phyloP scores from a whole-genome alignment of 2,797 vertebrate species.

The Hipposideros larvatus region DNA sequence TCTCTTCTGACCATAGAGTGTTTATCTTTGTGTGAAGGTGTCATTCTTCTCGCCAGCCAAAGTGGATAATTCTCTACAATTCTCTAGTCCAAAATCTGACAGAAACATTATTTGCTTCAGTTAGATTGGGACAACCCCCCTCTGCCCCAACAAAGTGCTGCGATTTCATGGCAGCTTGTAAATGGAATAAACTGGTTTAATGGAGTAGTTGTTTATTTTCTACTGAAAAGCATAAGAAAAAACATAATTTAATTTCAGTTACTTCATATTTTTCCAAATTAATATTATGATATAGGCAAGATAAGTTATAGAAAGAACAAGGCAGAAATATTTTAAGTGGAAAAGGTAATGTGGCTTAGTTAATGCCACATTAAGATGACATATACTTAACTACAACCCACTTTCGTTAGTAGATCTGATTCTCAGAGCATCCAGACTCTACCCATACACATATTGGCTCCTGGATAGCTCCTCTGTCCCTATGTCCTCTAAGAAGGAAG shows the following conservation, averaged over 20 bases:
- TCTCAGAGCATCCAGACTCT: background rate
- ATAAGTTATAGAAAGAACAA: slow-evolving; percentile 5
- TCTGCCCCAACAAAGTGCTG: background rate
- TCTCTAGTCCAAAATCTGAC: slow-evolving; percentile 29
- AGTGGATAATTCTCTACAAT: background rate
- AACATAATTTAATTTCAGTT: slow-evolving; percentile 30
- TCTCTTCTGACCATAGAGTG: background rate
- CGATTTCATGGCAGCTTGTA: background rate
- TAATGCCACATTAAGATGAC: background rate
- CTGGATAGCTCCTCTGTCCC: slow-evolving; percentile 13
- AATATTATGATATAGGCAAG: slow-evolving; percentile 42
- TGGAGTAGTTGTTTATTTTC: background rate
- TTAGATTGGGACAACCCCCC: background rate
- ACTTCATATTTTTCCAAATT: slow-evolving; percentile 17
- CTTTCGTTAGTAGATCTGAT: background rate
- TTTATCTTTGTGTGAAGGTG: background rate
- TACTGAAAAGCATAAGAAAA: background rate
- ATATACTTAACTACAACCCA: background rate
- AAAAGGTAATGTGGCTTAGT: background rate
- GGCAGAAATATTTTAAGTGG: slow-evolving; percentile 15
- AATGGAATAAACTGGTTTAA: background rate
- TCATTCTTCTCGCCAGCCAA: slow-evolving; percentile 17
- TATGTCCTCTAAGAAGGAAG: slow-evolving; percentile 40
- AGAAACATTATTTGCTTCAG: background rate
- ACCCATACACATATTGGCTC: background rate